Evolutionary conservation across 2,797 vertebrate genomes (phyloP).

Genomic region (Sebastes goodei): DNA sequence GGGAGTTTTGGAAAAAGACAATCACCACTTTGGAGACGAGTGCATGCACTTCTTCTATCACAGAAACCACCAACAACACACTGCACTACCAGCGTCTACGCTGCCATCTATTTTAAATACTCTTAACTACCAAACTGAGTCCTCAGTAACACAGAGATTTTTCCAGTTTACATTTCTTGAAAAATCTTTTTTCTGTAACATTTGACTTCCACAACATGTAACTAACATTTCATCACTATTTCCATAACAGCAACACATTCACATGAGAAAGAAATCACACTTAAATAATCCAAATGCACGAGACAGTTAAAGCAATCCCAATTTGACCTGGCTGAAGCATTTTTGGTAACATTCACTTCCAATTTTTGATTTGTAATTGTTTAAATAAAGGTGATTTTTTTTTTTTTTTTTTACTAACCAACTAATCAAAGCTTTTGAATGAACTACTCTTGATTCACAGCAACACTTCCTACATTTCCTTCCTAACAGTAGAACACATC

Average conservation of each 20-base stretch:
- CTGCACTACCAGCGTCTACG: background rate
- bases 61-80: background rate
- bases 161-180: slow-evolving; percentile 13
- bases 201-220: background rate
- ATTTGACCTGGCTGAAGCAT: background rate
- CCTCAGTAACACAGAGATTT: slow-evolving; percentile 9
- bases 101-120: background rate
- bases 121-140: background rate
- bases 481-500: slow-evolving; percentile 25
- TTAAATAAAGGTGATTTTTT: background rate
- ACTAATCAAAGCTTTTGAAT: slow-evolving; percentile 10
- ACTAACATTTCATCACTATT: slow-evolving; percentile 10
- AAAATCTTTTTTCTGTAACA: slow-evolving; percentile 16
- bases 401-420: background rate
- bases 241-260: slow-evolving; percentile 12
- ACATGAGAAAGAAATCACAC: slow-evolving; percentile 1
- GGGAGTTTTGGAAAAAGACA: slow-evolving; percentile 16
- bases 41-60: slow-evolving; percentile 28
- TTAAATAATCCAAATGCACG: background rate
- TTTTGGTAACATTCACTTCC: slow-evolving; percentile 1
- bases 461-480: slow-evolving; percentile 9
- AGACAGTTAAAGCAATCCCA: background rate
- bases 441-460: slow-evolving; percentile 19
- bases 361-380: background rate
- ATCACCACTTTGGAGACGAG: slow-evolving; percentile 1